phyloP scores from a whole-genome alignment of 2,113 vertebrate species.

The Hoplias malabaricus region DNA sequence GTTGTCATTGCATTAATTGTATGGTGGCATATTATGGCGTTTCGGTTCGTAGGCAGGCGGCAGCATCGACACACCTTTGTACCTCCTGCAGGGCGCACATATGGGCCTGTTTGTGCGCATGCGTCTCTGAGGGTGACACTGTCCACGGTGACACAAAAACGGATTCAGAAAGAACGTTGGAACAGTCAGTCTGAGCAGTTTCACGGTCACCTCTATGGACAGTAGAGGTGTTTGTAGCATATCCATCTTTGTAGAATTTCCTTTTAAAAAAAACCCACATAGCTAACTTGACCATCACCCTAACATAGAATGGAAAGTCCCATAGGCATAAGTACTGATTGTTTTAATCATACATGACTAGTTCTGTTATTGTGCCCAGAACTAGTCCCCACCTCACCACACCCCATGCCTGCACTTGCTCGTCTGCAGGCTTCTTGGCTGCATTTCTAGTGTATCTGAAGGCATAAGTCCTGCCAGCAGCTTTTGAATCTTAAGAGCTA shows the following conservation, averaged over 20 bases:
- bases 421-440: neutral
- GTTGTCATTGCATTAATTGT: conserved; percentile 16
- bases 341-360: too few species aligned
- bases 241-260: conserved; percentile 14
- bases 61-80: conserved; percentile 37
- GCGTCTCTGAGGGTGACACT: conserved; percentile 14
- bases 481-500: conserved; percentile 28
- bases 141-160: conserved; percentile 62
- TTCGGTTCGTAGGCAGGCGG: conserved; percentile 29
- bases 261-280: neutral
- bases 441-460: neutral
- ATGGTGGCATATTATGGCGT: conserved; percentile 20
- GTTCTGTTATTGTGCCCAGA: too few species aligned
- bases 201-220: conserved; percentile 66
- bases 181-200: conserved; percentile 64
- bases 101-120: conserved; percentile 57
- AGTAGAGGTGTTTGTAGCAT: conserved; percentile 60
- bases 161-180: conserved; percentile 71
- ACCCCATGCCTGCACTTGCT: neutral
- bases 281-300: neutral
- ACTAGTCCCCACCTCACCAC: neutral
- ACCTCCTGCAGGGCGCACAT: conserved; percentile 43
- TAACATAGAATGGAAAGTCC: neutral
- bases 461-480: conserved; percentile 13
- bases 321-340: neutral